Percentiles rank a stretch among this genome's conserved stretches.
Evolutionary conservation across 2,113 vertebrate species (phyloP).

Genomic region (Lucifuga dentata): DNA sequence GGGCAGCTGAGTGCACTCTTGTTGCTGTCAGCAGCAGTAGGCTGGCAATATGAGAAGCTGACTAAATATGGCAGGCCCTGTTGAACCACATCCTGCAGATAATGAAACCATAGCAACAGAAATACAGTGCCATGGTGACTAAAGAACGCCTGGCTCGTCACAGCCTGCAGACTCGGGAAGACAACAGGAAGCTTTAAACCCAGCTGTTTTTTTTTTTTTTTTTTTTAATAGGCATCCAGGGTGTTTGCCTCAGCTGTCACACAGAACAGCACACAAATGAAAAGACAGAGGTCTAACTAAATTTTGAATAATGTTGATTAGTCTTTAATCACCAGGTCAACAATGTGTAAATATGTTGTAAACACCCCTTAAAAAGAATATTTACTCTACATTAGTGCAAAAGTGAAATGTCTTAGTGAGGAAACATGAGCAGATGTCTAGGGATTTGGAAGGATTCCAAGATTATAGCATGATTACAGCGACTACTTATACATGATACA

Average conservation of each 20-base stretch:
- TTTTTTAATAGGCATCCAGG: neutral
- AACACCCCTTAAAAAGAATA: too few relatives aligned
- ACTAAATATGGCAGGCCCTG: slow-evolving; percentile 77
- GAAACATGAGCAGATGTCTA: slow-evolving; percentile 64
- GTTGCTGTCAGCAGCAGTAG: slow-evolving; percentile 54
- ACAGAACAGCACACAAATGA: neutral
- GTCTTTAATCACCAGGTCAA: too few relatives aligned
- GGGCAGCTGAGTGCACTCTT: slow-evolving; percentile 34
- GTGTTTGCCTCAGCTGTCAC: neutral
- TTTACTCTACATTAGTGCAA: too few relatives aligned
- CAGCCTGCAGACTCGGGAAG: slow-evolving; percentile 37
- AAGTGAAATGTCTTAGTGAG: too few relatives aligned
- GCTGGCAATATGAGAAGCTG: slow-evolving; percentile 35
- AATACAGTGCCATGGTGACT: slow-evolving; percentile 69
- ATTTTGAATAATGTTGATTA: neutral
- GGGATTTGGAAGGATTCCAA: slow-evolving; percentile 81
- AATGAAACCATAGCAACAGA: slow-evolving; percentile 84
- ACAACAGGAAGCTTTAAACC: slow-evolving; percentile 45
- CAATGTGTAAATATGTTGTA: too few relatives aligned
- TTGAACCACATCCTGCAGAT: slow-evolving; percentile 77
- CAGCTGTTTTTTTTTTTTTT: neutral
- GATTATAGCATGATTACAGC: slow-evolving; percentile 76
- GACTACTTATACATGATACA: slow-evolving; percentile 46
- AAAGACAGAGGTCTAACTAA: neutral
- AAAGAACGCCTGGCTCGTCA: slow-evolving; percentile 54